Conservation (phyloP, 2,888 invertebrate species). For the Macrophya annulata region DNA sequence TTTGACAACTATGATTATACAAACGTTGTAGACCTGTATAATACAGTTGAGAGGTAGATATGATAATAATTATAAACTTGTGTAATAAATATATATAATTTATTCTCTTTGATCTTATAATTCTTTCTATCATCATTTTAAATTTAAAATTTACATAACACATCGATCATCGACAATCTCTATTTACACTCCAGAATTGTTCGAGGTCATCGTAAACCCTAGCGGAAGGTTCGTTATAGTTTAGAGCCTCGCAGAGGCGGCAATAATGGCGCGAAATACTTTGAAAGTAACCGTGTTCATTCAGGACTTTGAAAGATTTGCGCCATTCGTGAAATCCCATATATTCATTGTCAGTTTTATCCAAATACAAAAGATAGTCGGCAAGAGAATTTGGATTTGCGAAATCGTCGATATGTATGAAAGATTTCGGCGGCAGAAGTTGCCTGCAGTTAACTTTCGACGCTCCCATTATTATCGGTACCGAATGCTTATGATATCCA, state of each 20-base stretch:
- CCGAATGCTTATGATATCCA: constrained; percentile 83
- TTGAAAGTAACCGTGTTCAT: constrained; percentile 87
- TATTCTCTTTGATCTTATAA: not conserved
- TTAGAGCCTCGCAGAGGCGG: constrained; percentile 86
- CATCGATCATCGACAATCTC: constrained; percentile 68
- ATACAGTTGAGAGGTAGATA: not conserved
- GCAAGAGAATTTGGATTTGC: constrained; percentile 81
- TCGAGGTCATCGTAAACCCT: constrained; percentile 79
- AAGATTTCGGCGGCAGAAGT: constrained; percentile 85
- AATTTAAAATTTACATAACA: not conserved
- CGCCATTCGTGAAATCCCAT: constrained; percentile 84
- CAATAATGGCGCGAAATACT: constrained; percentile 84
- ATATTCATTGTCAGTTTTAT: constrained; percentile 77
- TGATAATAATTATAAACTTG: too few relatives aligned
- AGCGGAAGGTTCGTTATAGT: constrained; percentile 80
- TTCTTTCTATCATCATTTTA: not conserved
- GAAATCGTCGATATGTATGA: constrained; percentile 83
- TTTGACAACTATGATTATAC: not conserved
- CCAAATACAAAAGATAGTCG: constrained; percentile 80
- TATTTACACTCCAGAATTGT: constrained; percentile 76
- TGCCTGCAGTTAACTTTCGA: constrained; percentile 78
- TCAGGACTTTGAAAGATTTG: constrained; percentile 81
- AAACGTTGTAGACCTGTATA: not conserved
- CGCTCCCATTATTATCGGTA: constrained; percentile 86
- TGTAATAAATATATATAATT: not conserved